These are phyloP conservation scores for Ammodytes dubius DNA, from an alignment of 2,113 vertebrate genomes.

Conservation along the genomic window DNA sequence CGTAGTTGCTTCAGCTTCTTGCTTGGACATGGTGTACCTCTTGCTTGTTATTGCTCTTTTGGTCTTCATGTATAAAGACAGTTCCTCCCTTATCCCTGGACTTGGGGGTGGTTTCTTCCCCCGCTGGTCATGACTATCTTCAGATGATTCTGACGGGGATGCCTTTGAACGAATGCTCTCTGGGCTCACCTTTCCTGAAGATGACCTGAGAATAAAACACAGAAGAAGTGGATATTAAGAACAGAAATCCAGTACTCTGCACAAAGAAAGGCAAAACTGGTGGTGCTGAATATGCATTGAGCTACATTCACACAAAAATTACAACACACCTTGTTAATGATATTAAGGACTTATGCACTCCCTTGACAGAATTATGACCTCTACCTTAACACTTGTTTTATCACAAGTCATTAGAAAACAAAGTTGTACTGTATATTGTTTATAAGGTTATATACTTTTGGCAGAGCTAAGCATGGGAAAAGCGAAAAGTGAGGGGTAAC, in stretches of 20 bases:
- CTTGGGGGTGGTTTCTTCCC: slow-evolving; percentile 90
- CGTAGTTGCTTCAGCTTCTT: slow-evolving; percentile 93
- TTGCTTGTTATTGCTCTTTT: slow-evolving; percentile 98
- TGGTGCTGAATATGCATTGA: slow-evolving; percentile 5
- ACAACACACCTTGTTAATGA: background rate
- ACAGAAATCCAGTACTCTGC: background rate
- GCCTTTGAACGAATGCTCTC: slow-evolving; percentile 93
- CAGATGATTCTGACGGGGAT: slow-evolving; percentile 94
- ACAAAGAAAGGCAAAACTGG: background rate
- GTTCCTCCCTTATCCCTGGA: slow-evolving; percentile 93
- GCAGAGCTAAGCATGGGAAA: background rate
- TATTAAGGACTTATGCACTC: background rate
- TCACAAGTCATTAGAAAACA: background rate
- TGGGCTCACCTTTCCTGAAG: slow-evolving; percentile 96
- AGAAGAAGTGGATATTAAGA: slow-evolving; percentile 27
- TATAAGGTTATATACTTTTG: background rate
- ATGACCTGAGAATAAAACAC: slow-evolving; percentile 85
- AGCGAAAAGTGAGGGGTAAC: background rate
- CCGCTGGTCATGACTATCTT: slow-evolving; percentile 90
- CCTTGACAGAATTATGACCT: background rate
- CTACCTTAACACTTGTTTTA: background rate
- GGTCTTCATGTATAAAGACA: slow-evolving; percentile 98
- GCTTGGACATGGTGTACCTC: slow-evolving; percentile 94
- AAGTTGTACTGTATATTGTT: background rate
- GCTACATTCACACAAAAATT: background rate